Conservation (phyloP, 2,113 vertebrate genomes). For the Irena cyanogastra region DNA sequence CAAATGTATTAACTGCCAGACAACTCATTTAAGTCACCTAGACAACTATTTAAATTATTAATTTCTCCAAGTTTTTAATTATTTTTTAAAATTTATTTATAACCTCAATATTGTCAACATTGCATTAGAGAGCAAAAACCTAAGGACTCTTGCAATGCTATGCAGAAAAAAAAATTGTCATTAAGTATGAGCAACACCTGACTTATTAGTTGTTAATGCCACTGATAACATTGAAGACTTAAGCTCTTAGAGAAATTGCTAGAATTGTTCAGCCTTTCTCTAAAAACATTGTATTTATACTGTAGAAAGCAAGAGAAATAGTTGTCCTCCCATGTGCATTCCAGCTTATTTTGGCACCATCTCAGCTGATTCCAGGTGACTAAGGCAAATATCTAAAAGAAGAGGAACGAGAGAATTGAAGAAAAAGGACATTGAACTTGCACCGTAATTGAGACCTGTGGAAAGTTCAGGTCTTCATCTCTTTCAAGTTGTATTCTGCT, state of each 20-base stretch:
- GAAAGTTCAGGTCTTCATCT: not conserved
- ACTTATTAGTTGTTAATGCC: not conserved
- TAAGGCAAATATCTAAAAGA: not conserved
- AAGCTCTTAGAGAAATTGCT: not conserved
- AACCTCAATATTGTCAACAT: not conserved
- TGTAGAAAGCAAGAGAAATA: not conserved
- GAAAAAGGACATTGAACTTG: not conserved
- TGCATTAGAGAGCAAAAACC: not conserved
- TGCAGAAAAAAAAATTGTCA: not conserved
- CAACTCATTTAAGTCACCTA: not conserved
- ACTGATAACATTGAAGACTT: not conserved
- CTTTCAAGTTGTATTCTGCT: not conserved
- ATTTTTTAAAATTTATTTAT: not conserved
- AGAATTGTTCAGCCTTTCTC: not conserved
- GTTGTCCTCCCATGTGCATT: not conserved
- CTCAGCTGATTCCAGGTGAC: not conserved
- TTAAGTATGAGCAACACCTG: not conserved
- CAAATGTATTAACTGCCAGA: not conserved
- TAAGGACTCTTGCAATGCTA: not conserved
- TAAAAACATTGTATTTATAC: not conserved
- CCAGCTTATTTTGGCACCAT: not conserved
- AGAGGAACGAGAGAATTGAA: not conserved
- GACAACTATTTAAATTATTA: not conserved
- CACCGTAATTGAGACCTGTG: rapidly evolving
- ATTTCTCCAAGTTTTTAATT: not conserved